Conservation (phyloP, 2,113 vertebrate genomes). For the Aramus guarauna region DNA sequence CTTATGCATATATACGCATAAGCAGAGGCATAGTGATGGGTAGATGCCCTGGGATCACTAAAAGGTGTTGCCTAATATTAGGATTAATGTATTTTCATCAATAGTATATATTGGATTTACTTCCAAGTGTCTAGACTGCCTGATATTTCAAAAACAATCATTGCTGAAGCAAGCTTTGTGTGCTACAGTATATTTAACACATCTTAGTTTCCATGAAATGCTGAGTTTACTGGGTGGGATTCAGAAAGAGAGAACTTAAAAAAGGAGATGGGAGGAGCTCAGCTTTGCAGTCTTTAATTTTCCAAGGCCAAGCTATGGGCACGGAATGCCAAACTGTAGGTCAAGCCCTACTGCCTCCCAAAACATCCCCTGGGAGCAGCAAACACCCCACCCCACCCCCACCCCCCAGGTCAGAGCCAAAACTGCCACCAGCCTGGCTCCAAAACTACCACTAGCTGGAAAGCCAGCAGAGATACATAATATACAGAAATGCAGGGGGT, state of each 20-base stretch:
- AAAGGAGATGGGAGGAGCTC: neutral
- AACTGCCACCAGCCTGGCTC: neutral
- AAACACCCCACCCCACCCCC: neutral
- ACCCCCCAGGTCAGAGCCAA: neutral
- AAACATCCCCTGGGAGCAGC: neutral
- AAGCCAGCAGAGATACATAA: neutral
- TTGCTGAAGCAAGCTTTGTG: neutral
- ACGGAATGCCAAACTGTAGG: neutral
- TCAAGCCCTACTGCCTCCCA: neutral
- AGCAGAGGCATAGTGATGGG: neutral
- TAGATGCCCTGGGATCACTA: neutral
- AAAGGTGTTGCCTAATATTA: neutral
- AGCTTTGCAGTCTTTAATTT: slow-evolving; percentile 20
- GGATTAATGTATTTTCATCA: neutral
- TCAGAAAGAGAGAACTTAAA: neutral
- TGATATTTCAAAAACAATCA: neutral
- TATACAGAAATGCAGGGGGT: neutral
- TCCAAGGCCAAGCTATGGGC: neutral
- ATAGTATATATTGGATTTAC: neutral
- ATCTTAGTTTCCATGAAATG: neutral
- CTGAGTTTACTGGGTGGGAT: neutral
- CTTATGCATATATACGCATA: neutral
- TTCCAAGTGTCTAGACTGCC: neutral
- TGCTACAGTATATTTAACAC: neutral
- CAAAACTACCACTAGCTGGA: neutral